These are phyloP conservation scores for Toxotes jaculatrix DNA, from an alignment of 2,113 vertebrate species.

Conservation along the genomic window DNA sequence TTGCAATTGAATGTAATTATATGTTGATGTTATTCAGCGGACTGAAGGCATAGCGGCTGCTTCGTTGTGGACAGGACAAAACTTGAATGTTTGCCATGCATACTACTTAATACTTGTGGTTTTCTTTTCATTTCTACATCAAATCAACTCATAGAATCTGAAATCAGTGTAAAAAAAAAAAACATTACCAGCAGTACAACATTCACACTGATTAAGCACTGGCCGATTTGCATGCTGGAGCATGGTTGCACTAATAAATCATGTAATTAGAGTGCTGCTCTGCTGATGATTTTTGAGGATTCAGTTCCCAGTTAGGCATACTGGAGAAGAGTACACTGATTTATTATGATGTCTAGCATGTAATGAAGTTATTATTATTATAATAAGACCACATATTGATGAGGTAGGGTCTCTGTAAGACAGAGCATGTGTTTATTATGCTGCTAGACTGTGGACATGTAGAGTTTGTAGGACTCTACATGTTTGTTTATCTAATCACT, in stretches of 20 bases:
- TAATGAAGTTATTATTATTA: neutral
- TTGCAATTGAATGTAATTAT: neutral
- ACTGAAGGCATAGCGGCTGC: too few species aligned
- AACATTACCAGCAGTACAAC: neutral
- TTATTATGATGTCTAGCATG: neutral
- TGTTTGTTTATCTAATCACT: too few species aligned
- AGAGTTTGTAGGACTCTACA: too few species aligned
- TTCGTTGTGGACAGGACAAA: too few species aligned
- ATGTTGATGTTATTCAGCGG: too few species aligned
- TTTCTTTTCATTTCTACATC: too few species aligned
- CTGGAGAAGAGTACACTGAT: neutral
- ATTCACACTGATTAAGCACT: neutral
- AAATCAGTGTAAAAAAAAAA: neutral
- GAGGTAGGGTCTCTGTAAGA: neutral
- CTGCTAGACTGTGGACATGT: neutral
- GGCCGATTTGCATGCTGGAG: neutral
- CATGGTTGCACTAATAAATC: constrained; percentile 8
- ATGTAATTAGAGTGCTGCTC: constrained; percentile 9
- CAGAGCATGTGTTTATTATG: neutral
- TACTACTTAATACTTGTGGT: too few species aligned
- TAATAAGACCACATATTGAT: neutral
- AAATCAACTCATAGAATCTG: too few species aligned
- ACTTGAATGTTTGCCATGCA: too few species aligned
- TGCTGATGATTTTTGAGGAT: neutral
- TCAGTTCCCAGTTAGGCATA: neutral